Base-by-base conservation (phyloP, 2,888 invertebrate species). In the Sisyra nigra region DNA sequence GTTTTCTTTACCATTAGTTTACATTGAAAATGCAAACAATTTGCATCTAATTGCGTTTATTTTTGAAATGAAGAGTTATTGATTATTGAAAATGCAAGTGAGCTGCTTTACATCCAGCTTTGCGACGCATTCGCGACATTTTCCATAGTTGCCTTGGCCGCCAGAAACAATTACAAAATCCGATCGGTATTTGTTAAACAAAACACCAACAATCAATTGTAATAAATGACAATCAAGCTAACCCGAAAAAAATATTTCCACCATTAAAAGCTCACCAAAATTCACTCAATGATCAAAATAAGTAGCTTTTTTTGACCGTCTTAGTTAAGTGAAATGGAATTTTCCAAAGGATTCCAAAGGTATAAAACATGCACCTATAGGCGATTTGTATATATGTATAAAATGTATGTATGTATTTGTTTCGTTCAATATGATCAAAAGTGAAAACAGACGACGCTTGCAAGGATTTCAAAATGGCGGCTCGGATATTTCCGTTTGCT, bases 371-470 rank as follows among this genome's bases (percentile, higher is more conserved):
- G 15, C 13, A 15, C 34, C 8, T 34, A 34, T 14, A n/a, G n/a
- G n/a, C n/a, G n/a, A n/a, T n/a, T n/a, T n/a, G n/a, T n/a, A n/a
- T 15, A 34, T 34, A 14, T 8, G 11, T n/a, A n/a, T n/a, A 24
- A 24, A 24, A 24, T 24, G 24, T 24, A 7, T 24, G 24, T 5
- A 5, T 24, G 24, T 24, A 24, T 24, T 3, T 24, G 24, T 40
- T 24, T 41, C 53, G 58, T 53, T 59, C 58, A 56, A 59, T 58
- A 59, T 54, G 49, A 59, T 62, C 61, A 62, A 63, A 63, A 63
- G 64, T 62, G 62, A 63, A 62, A 63, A 62, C 41, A 31, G 31
- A 11, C 43, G 31, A 17, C 14, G 33, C 13, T 31, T n/a, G 38
- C 43, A 43, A 43, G 43, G 43, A 43, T 60, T 55, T 41, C 64